Conservation (phyloP, 2,797 vertebrate species). For the Girardinus metallicus region DNA sequence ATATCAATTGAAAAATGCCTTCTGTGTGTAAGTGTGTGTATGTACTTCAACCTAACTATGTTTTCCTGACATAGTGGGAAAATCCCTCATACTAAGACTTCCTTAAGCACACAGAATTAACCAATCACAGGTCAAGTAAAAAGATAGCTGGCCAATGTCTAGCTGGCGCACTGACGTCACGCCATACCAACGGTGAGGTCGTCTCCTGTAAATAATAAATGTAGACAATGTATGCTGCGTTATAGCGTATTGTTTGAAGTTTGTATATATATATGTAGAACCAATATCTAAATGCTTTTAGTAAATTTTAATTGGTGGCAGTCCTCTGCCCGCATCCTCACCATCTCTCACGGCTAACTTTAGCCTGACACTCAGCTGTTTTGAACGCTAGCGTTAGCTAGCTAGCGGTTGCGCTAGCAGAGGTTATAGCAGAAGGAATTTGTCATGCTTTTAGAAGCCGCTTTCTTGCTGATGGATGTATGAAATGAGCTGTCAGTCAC, state of each 20-base stretch:
- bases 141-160: slow-evolving; percentile 43
- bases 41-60: slow-evolving; percentile 72
- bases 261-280: slow-evolving; percentile 26
- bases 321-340: slow-evolving; percentile 47
- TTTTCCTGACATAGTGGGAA: slow-evolving; percentile 68
- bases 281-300: slow-evolving; percentile 47
- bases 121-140: slow-evolving; percentile 63
- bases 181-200: slow-evolving; percentile 49
- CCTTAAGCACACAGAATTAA: slow-evolving; percentile 24
- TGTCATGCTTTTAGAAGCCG: slow-evolving; percentile 38
- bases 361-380: slow-evolving; percentile 54
- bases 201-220: slow-evolving; percentile 79
- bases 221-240: slow-evolving; percentile 45
- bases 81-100: slow-evolving; percentile 70
- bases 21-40: background rate
- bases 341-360: slow-evolving; percentile 49
- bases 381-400: slow-evolving; percentile 61
- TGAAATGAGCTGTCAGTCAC: slow-evolving; percentile 56
- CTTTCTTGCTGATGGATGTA: slow-evolving; percentile 31
- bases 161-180: slow-evolving; percentile 23
- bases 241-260: slow-evolving; percentile 47
- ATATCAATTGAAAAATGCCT: background rate
- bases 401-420: slow-evolving; percentile 67
- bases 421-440: slow-evolving; percentile 52
- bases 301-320: slow-evolving; percentile 42